Percentiles rank a stretch among this genome's conserved stretches.
phyloP scores from a whole-genome alignment of 2,888 invertebrate genomes.

The Tipula helvola region DNA sequence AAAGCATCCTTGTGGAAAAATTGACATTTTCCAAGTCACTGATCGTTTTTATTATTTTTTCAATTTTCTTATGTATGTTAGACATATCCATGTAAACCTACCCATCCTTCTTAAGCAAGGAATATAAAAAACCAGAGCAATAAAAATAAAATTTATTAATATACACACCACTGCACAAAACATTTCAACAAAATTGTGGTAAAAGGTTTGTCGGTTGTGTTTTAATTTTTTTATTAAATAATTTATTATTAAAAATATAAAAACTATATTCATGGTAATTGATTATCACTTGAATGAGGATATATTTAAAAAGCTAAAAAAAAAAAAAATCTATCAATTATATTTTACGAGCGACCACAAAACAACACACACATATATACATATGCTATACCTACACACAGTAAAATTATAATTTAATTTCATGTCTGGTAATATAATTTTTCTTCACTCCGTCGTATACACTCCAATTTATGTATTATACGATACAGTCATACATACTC shows the following conservation, averaged over 20 bases:
- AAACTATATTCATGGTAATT: neutral
- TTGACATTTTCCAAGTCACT: neutral
- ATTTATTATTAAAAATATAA: neutral
- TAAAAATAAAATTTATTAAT: conserved; percentile 4
- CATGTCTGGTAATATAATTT: neutral
- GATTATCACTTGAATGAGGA: conserved; percentile 4
- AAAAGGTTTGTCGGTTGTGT: neutral
- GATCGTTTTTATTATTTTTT: neutral
- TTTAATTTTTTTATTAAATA: neutral
- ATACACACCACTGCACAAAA: neutral
- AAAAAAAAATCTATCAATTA: neutral
- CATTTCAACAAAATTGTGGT: neutral
- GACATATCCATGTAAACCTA: neutral
- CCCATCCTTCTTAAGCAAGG: neutral
- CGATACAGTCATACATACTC: neutral
- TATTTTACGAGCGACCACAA: neutral
- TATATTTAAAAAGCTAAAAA: neutral
- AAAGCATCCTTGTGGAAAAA: neutral
- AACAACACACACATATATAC: neutral
- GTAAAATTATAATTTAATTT: neutral
- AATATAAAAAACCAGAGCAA: neutral
- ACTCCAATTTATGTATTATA: neutral
- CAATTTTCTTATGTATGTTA: neutral
- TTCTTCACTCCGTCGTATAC: neutral
- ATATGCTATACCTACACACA: neutral